Conservation (phyloP, 2,797 vertebrate species). For the Cirrhinus molitorella region DNA sequence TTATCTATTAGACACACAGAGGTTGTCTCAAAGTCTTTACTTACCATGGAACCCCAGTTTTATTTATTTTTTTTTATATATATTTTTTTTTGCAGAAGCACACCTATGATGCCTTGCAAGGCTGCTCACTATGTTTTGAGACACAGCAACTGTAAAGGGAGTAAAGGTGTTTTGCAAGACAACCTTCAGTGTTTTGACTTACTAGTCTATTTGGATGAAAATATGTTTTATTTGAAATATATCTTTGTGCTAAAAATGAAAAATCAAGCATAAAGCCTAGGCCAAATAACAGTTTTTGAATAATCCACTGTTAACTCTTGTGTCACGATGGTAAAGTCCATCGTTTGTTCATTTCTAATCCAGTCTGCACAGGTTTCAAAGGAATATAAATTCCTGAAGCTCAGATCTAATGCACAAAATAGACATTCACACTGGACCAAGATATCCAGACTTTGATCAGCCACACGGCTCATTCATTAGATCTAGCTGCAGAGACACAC, state of each 20-base stretch:
- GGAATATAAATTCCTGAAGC: constrained; percentile 52
- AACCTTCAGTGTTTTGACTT: background rate
- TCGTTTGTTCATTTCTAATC: constrained; percentile 28
- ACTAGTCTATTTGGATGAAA: background rate
- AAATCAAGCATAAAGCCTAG: background rate
- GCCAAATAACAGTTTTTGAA: background rate
- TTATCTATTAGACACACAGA: background rate
- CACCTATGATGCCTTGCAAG: background rate
- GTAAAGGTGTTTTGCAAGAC: background rate
- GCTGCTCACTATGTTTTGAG: background rate
- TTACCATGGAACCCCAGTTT: too few species aligned
- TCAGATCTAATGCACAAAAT: constrained; percentile 25
- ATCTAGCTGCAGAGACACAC: background rate
- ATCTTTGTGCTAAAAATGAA: background rate
- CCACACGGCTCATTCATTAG: constrained; percentile 10
- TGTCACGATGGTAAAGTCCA: constrained; percentile 9
- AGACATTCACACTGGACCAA: constrained; percentile 1
- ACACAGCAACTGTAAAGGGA: background rate
- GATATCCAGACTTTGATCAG: constrained; percentile 50
- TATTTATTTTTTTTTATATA: too few species aligned
- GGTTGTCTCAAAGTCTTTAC: too few species aligned
- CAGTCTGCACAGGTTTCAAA: constrained; percentile 29
- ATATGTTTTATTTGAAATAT: background rate
- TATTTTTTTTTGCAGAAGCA: background rate
- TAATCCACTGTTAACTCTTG: constrained; percentile 36